Conservation (phyloP, 1,140 invertebrate genomes). For the Acyrthosiphon pisum region DNA sequence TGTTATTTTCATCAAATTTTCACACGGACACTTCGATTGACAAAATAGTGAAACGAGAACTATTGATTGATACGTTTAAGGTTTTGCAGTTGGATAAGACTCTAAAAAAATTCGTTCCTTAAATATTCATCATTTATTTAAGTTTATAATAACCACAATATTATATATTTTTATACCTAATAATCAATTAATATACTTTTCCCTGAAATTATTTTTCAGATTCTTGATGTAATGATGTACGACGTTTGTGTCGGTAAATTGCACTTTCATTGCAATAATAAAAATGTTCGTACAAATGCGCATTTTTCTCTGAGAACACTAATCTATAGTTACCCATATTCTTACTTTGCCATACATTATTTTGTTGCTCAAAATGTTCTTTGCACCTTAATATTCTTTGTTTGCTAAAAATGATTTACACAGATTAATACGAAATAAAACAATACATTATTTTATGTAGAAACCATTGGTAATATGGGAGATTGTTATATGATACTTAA, state of each 20-base stretch:
- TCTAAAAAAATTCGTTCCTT: slow-evolving; percentile 77
- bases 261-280: slow-evolving; percentile 77
- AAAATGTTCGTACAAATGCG: slow-evolving; percentile 73
- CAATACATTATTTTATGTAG: not conserved
- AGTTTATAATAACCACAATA: too few relatives aligned
- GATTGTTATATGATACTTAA: not conserved
- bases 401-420: not conserved
- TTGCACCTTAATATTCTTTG: not conserved
- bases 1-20: slow-evolving; percentile 79
- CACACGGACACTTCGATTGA: slow-evolving; percentile 85
- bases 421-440: not conserved
- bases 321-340: slow-evolving; percentile 79
- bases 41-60: slow-evolving; percentile 80
- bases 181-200: too few relatives aligned
- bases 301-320: slow-evolving; percentile 65
- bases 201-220: too few relatives aligned
- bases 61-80: slow-evolving; percentile 82
- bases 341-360: slow-evolving; percentile 78
- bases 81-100: slow-evolving; percentile 82
- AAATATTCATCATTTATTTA: too few relatives aligned
- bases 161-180: too few relatives aligned
- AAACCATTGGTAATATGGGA: not conserved
- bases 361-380: slow-evolving; percentile 60
- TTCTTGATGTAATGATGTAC: not conserved
- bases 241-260: slow-evolving; percentile 68